Percentiles rank a stretch among this genome's conserved stretches.
Evolutionary conservation across 2,888 invertebrate species (phyloP).

Genomic region (Quadroppia sp.): DNA sequence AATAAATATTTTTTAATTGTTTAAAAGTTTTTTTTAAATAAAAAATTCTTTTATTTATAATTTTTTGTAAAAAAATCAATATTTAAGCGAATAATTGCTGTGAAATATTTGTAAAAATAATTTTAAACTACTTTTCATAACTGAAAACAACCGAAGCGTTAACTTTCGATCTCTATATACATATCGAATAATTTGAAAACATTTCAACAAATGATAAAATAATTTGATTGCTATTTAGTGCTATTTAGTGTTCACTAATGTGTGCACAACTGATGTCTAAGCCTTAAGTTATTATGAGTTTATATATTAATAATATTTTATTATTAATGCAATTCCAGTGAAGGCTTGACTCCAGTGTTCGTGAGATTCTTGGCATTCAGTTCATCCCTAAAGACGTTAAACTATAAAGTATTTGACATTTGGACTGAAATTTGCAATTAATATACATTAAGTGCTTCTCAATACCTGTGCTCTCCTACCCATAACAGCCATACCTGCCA

Average conservation of each 20-base stretch:
- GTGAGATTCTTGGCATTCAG: constrained; percentile 6
- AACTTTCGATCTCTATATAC: not conserved
- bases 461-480: not conserved
- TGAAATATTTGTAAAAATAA: not conserved
- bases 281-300: not conserved
- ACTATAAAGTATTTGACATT: not conserved
- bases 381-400: constrained; percentile 16
- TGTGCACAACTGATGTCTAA: not conserved
- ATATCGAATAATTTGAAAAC: not conserved
- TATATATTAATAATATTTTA: too few relatives aligned
- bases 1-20: too few relatives aligned
- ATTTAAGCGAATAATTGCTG: too few relatives aligned
- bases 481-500: not conserved
- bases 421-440: constrained; percentile 22
- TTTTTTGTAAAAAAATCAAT: too few relatives aligned
- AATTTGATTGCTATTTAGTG: not conserved
- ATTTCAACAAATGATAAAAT: constrained; percentile 10
- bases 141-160: constrained; percentile 1
- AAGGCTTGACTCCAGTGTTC: not conserved
- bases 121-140: too few relatives aligned
- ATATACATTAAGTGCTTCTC: constrained; percentile 1
- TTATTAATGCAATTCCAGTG: not conserved
- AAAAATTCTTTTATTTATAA: too few relatives aligned
- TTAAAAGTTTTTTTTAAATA: too few relatives aligned
- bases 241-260: not conserved